These are phyloP conservation scores for Sminthurides aquaticus DNA, from an alignment of 2,888 invertebrate species.

Conservation along the genomic window DNA sequence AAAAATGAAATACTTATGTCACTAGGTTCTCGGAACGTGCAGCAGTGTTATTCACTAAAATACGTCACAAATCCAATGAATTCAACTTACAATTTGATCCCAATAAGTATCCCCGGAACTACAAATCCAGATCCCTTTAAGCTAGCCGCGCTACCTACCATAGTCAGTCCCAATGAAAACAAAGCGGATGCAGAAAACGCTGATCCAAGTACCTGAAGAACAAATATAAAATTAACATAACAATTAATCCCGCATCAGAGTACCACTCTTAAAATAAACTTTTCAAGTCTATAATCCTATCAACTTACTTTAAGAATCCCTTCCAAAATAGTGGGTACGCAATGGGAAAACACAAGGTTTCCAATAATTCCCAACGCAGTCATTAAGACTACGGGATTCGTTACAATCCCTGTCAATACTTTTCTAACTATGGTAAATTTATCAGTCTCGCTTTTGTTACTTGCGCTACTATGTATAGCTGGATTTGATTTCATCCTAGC, in stretches of 20 bases:
- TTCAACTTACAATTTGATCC: slow-evolving; percentile 71
- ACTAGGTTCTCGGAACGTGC: too few relatives aligned
- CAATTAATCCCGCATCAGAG: slow-evolving; percentile 8
- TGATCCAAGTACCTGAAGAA: slow-evolving; percentile 63
- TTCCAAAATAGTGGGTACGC: slow-evolving; percentile 65
- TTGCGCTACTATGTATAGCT: background rate
- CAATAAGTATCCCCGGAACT: slow-evolving; percentile 76
- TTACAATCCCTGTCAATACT: slow-evolving; percentile 60
- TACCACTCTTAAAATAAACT: too few relatives aligned
- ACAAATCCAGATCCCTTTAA: slow-evolving; percentile 70
- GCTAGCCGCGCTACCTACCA: slow-evolving; percentile 82
- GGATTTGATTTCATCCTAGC: slow-evolving; percentile 19
- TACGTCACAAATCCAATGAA: background rate
- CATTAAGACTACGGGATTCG: slow-evolving; percentile 87
- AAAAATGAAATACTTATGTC: background rate
- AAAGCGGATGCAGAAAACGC: slow-evolving; percentile 87
- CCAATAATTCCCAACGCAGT: slow-evolving; percentile 82
- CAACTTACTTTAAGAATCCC: slow-evolving; percentile 65
- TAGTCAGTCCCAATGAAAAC: slow-evolving; percentile 79
- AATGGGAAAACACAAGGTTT: slow-evolving; percentile 70
- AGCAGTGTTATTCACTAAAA: too few relatives aligned
- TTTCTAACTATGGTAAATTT: slow-evolving; percentile 46
- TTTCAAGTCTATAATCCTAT: too few relatives aligned
- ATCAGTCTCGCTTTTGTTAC: background rate
- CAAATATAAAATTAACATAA: slow-evolving; percentile 20